These are phyloP conservation scores for Diploscapter pachys DNA, from an alignment of 1,140 invertebrate genomes.

Conservation along the genomic window DNA sequence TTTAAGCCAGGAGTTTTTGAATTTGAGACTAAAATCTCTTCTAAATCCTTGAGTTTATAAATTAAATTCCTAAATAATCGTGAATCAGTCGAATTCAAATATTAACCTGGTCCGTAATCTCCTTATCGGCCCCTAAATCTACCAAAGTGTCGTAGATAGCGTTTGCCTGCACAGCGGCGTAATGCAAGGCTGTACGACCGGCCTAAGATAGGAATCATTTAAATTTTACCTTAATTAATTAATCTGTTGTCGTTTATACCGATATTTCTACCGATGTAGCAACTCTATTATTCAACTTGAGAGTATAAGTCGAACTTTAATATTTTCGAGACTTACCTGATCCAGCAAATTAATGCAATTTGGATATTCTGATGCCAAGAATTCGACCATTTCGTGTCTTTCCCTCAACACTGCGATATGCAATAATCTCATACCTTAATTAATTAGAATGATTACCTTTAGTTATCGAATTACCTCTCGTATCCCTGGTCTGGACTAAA, in stretches of 20 bases:
- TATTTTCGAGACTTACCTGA: slow-evolving; percentile 34
- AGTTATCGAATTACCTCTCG: slow-evolving; percentile 39
- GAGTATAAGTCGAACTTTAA: background rate
- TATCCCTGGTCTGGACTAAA: slow-evolving; percentile 48
- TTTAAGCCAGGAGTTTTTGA: too few species aligned
- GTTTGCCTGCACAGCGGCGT: slow-evolving; percentile 54
- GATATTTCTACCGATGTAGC: too few species aligned
- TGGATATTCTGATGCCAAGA: slow-evolving; percentile 43
- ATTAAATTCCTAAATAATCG: background rate
- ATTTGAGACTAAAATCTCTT: too few species aligned
- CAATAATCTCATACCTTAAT: slow-evolving; percentile 48
- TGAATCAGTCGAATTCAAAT: too few species aligned
- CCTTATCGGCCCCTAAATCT: slow-evolving; percentile 48
- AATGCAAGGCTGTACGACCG: slow-evolving; percentile 52
- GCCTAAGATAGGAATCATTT: slow-evolving; percentile 25
- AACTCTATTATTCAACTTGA: too few species aligned
- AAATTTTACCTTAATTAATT: too few species aligned
- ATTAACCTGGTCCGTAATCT: slow-evolving; percentile 49
- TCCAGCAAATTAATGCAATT: slow-evolving; percentile 45
- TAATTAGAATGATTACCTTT: background rate
- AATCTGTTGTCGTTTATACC: too few species aligned
- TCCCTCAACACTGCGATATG: slow-evolving; percentile 54
- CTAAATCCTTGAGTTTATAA: too few species aligned
- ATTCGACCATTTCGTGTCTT: slow-evolving; percentile 54
- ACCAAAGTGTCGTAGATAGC: slow-evolving; percentile 58